Conservation (phyloP, 1,140 invertebrate species). For the Stenopsyche tienmushanensis region DNA sequence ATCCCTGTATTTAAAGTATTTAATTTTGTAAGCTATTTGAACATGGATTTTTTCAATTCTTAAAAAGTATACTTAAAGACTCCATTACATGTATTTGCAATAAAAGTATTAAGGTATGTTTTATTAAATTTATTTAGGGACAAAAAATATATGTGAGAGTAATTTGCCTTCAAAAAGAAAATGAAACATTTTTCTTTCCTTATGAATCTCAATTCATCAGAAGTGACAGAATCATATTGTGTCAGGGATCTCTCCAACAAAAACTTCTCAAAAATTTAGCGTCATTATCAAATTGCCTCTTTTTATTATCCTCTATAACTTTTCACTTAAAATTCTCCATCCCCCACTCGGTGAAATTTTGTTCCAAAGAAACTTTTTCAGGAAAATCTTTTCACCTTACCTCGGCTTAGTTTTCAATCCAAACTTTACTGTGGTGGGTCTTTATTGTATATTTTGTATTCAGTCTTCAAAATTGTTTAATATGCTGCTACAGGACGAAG, state of each 20-base stretch:
- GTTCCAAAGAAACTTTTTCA: neutral
- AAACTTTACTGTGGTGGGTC: neutral
- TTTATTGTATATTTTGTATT: neutral
- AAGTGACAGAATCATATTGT: no score
- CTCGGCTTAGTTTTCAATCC: neutral
- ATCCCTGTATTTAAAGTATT: no score
- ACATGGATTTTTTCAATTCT: no score
- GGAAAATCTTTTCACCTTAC: slow-evolving; percentile 5
- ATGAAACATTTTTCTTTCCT: neutral
- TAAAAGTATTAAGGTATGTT: neutral
- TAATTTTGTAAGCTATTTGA: no score
- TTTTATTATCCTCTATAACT: neutral
- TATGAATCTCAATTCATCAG: neutral
- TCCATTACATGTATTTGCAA: neutral
- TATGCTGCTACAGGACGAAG: no score
- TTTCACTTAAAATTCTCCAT: slow-evolving; percentile 3
- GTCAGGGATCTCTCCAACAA: no score
- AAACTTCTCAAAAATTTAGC: no score
- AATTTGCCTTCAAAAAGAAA: neutral
- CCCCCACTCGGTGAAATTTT: neutral
- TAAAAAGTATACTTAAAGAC: no score
- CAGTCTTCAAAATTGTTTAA: neutral
- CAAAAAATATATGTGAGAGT: neutral
- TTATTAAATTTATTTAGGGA: neutral
- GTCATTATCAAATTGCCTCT: slow-evolving; percentile 7